Evolutionary conservation across 2,888 invertebrate genomes (phyloP).

Genomic region (Lasioglossum morio): DNA sequence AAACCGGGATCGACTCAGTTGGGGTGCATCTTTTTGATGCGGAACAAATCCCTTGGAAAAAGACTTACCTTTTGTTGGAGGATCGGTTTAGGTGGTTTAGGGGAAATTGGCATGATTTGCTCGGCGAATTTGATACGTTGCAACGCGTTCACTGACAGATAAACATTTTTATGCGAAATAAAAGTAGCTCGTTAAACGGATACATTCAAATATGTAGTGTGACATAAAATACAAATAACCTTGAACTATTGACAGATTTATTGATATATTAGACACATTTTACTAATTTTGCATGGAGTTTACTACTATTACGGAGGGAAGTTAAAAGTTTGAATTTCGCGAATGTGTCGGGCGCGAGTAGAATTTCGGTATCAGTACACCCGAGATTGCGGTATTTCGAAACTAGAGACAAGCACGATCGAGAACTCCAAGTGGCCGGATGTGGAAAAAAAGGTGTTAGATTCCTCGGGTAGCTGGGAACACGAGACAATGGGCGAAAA

Average conservation of each 20-base stretch:
- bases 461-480: neutral
- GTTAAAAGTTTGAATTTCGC: neutral
- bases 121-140: neutral
- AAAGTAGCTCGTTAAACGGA: too few relatives aligned
- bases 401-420: neutral
- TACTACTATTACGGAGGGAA: neutral
- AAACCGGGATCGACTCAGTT: neutral
- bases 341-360: neutral
- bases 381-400: neutral
- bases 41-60: neutral
- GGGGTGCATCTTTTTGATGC: neutral
- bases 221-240: too few relatives aligned
- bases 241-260: too few relatives aligned
- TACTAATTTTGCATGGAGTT: neutral
- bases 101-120: neutral
- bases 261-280: neutral
- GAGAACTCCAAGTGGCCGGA: neutral
- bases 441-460: conserved; percentile 9
- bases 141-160: too few relatives aligned
- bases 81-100: neutral
- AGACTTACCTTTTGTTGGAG: neutral
- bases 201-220: too few relatives aligned
- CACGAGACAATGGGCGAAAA: conserved; percentile 9
- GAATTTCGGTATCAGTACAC: neutral
- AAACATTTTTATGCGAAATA: too few relatives aligned